phyloP scores from a whole-genome alignment of 1,140 invertebrate species.

The Brachionus calyciflorus region DNA sequence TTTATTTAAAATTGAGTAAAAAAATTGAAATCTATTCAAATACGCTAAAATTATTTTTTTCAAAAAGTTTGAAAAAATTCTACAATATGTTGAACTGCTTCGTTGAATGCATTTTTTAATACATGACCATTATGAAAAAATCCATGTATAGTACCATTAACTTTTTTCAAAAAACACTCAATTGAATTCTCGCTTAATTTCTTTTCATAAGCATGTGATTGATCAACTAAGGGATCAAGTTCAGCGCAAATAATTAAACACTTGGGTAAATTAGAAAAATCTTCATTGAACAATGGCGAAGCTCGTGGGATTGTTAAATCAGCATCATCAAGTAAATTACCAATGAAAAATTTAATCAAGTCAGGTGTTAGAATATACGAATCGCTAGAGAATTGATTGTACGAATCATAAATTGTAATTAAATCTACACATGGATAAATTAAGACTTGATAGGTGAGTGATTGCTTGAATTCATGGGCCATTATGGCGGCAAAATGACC shows the following conservation, averaged over 20 bases:
- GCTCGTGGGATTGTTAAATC: not conserved
- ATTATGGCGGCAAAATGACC: constrained; percentile 22
- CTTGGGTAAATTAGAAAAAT: constrained; percentile 5
- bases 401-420: not conserved
- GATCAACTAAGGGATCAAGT: constrained; percentile 1
- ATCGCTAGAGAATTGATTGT: not conserved
- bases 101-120: constrained; percentile 3
- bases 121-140: constrained; percentile 40
- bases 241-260: constrained; percentile 26
- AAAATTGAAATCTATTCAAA: not conserved
- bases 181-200: not conserved
- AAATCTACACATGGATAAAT: constrained; percentile 45
- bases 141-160: constrained; percentile 35
- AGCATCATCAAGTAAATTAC: constrained; percentile 20
- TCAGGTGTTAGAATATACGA: constrained; percentile 17
- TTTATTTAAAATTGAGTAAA: no score
- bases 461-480: constrained; percentile 21
- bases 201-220: not conserved
- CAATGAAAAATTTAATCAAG: constrained; percentile 23
- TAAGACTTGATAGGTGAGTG: constrained; percentile 15
- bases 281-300: constrained; percentile 18
- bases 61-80: constrained; percentile 10
- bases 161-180: not conserved
- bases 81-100: not conserved
- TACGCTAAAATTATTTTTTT: not conserved